A percentile compares a stretch with the other conserved stretches of the same genome.
Evolutionary conservation across 2,797 vertebrate genomes (phyloP).

Genomic region (Leptoclinus maculatus): DNA sequence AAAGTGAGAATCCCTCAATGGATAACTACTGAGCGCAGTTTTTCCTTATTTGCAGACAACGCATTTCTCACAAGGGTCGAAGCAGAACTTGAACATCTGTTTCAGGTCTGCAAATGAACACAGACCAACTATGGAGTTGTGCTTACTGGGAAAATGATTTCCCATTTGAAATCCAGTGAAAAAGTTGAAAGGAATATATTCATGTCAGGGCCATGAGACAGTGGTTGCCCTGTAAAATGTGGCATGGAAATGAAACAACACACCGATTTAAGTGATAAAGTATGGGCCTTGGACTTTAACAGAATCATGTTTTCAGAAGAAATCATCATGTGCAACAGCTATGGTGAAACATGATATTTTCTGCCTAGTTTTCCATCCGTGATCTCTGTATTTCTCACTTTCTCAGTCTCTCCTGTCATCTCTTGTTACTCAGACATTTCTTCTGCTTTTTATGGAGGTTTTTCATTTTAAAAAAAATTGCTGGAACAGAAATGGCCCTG

Average conservation of each 20-base stretch:
- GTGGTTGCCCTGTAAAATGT: conserved; percentile 49
- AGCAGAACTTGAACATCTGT: conserved; percentile 76
- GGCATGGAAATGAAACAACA: conserved; percentile 65
- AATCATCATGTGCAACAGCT: conserved; percentile 63
- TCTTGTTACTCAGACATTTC: conserved; percentile 8
- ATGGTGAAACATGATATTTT: conserved; percentile 49
- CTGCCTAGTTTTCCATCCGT: conserved; percentile 15
- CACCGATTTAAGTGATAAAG: conserved; percentile 72
- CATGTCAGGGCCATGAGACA: conserved; percentile 53
- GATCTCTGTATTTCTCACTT: conserved; percentile 28
- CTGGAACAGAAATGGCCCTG: background rate
- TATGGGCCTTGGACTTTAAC: conserved; percentile 67
- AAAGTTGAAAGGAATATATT: conserved; percentile 61
- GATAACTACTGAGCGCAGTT: conserved; percentile 48
- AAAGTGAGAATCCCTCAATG: conserved; percentile 32
- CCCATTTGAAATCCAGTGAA: conserved; percentile 71
- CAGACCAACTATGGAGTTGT: conserved; percentile 57
- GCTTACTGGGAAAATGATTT: conserved; percentile 75
- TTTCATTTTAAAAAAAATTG: background rate
- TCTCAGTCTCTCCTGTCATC: background rate
- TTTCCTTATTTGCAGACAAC: conserved; percentile 71
- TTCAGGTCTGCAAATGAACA: conserved; percentile 73
- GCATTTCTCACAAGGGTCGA: conserved; percentile 60
- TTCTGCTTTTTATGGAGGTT: conserved; percentile 5
- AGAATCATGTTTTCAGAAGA: conserved; percentile 61